phyloP scores from a whole-genome alignment of 2,888 invertebrate genomes.

The Pinctada fucata region DNA sequence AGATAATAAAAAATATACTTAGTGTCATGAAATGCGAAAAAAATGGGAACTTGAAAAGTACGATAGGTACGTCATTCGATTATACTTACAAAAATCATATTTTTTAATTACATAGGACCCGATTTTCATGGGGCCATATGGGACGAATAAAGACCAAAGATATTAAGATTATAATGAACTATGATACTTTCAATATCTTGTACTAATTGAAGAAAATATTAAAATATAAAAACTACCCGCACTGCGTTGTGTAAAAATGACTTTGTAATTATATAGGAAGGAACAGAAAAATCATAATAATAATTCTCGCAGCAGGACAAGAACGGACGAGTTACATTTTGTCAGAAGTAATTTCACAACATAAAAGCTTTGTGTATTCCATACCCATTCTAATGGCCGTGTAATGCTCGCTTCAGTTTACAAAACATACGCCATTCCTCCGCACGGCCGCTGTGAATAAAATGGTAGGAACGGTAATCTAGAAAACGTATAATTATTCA shows the following conservation, averaged over 20 bases:
- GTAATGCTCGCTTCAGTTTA: constrained; percentile 25
- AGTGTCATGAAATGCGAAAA: no score
- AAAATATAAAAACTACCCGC: constrained; percentile 15
- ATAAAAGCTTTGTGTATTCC: constrained; percentile 29
- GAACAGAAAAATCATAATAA: constrained; percentile 17
- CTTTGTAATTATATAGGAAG: constrained; percentile 20
- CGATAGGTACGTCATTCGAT: no score
- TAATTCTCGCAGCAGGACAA: constrained; percentile 21
- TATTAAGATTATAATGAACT: constrained; percentile 23
- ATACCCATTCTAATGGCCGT: constrained; percentile 15
- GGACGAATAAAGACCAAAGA: not conserved
- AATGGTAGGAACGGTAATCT: constrained; percentile 10
- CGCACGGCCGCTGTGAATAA: not conserved
- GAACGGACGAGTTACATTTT: constrained; percentile 12
- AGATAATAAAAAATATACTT: no score
- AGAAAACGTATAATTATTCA: constrained; percentile 26
- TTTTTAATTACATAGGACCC: no score
- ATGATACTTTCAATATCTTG: constrained; percentile 22
- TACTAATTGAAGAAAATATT: constrained; percentile 23
- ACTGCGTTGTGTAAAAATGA: constrained; percentile 24
- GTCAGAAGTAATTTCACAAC: constrained; percentile 29
- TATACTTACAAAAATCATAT: no score
- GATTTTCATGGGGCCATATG: not conserved
- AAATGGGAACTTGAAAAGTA: no score
- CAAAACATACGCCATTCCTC: not conserved